Base-by-base conservation (phyloP, 2,888 invertebrate species). In the Eupithecia pulchellata region DNA sequence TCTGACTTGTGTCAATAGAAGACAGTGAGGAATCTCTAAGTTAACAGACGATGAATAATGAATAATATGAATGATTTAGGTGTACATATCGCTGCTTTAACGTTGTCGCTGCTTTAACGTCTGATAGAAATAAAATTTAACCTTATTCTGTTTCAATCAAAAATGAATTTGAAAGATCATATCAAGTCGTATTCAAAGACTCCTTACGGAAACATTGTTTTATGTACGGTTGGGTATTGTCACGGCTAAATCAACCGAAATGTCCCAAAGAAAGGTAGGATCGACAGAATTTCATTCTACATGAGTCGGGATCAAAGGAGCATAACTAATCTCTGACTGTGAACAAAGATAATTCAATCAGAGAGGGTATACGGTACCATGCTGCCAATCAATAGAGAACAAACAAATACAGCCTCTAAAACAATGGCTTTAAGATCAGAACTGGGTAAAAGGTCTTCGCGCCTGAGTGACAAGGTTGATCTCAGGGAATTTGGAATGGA, bases 291-390 rank as follows among this genome's bases (percentile, higher is more conserved):
- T 79, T 79, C 74, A 73, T 76, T 68, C 74, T 73, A 71, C 77
- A 78, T 77, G 79, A 82, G 80, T 74, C 72, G 68, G 76, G 78
- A 81, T 81, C 82, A 82, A 83, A 84, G 83, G 82, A 81, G 75
- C 81, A 76, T 72, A 61, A 78, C 78, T 83, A 84, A 86, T 84
- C 81, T 79, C 74, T 78, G 79, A 81, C 71, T 69, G 72, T 71
- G 73, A 69, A 78, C 82, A 78, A 78, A 77, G 80, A 81, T 86
- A 87, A 88, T 87, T 86, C 83, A 84, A 87, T 88, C 83, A 85
- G 80, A 77, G 72, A 69, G 76, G 77, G 55, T 60, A 65, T 55
- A 72, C 62, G 66, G 61, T 63, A 62, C 66, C 74, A 78, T 74
- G 68, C 74, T 77, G 72, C 73, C 78, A 69, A 62, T 72, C 72